Evolutionary conservation across 2,113 vertebrate genomes (phyloP), one percentile per base, ranked within the genome.

Genomic region (Geococcyx californianus): DNA sequence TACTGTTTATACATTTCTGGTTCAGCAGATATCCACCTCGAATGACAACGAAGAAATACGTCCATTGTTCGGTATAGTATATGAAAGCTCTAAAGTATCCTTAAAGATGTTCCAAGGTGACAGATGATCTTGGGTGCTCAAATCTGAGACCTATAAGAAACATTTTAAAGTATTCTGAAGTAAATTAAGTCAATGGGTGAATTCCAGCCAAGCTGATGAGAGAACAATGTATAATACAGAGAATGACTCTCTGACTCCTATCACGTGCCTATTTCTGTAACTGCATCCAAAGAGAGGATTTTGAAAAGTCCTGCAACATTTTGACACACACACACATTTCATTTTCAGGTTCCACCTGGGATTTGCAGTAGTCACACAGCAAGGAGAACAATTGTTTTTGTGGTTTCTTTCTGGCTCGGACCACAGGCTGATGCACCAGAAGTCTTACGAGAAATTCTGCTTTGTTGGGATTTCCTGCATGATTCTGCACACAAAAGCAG

Each of bases 401-500:
- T 93, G 94, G 94, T 95, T 95, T 96, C 72, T 89, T 89, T n/a
- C 88, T 96, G 96, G 96, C 96, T 95, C 3, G 0, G 49, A 38
- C 44, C 40, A 3, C 42, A 36, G 76, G 75, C 79, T 87, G 94
- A 97, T 96, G 93, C 95, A 96, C 93, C 94, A 94, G 56, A 55
- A 93, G 58, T 9, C 90, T 96, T 96, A 94, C 66, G 86, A 96
- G 95, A 96, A 95, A 84, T 92, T 92, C 73, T 92, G 92, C 89
- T 96, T 93, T 93, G 86, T 84, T 93, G 95, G 90, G 93, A 96
- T 92, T 96, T 97, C 95, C 95, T 95, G 95, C 83, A 75, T 4
- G 17, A 29, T 95, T 78, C 34, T 87, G 88, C 92, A 93, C 60
- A 94, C 92, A 94, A 93, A 95, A 91, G 92, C 94, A 84, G 76